Percentiles rank a stretch among this genome's conserved stretches.
Evolutionary conservation across 2,888 invertebrate species (phyloP).

Genomic region (Neoscelio sp.): DNA sequence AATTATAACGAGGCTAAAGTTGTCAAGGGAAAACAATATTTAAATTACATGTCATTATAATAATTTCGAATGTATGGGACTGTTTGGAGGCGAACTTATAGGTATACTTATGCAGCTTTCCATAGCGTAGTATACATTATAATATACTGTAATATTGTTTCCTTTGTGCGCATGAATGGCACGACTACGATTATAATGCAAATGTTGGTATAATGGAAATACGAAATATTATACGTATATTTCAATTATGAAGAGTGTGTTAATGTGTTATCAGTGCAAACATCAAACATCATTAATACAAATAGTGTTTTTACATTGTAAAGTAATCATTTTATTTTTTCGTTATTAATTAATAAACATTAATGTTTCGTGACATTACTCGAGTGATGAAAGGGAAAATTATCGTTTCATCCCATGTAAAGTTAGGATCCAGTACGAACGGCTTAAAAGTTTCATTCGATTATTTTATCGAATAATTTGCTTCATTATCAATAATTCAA

Average conservation of each 20-base stretch:
- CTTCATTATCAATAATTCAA: not conserved
- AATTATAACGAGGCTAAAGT: constrained; percentile 13
- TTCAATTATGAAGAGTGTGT: constrained; percentile 41
- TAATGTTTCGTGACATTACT: too few species aligned
- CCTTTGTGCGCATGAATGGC: constrained; percentile 41
- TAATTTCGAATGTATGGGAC: not conserved
- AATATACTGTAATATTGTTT: constrained; percentile 44
- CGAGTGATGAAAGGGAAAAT: too few species aligned
- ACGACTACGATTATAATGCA: constrained; percentile 46
- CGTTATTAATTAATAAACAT: too few species aligned
- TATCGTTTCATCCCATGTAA: too few species aligned
- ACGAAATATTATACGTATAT: constrained; percentile 42
- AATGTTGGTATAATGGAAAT: constrained; percentile 39
- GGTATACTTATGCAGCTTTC: constrained; percentile 5
- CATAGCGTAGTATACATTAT: constrained; percentile 20
- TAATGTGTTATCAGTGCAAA: constrained; percentile 1
- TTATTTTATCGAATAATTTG: constrained; percentile 3
- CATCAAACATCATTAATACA: not conserved
- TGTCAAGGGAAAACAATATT: not conserved
- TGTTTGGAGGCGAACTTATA: not conserved
- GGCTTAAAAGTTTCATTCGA: not conserved
- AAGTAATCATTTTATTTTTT: too few species aligned
- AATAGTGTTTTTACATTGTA: too few species aligned
- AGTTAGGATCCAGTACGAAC: too few species aligned
- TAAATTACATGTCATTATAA: not conserved